phyloP scores from a whole-genome alignment of 1,140 invertebrate genomes.

The Andrena cerasifolii region DNA sequence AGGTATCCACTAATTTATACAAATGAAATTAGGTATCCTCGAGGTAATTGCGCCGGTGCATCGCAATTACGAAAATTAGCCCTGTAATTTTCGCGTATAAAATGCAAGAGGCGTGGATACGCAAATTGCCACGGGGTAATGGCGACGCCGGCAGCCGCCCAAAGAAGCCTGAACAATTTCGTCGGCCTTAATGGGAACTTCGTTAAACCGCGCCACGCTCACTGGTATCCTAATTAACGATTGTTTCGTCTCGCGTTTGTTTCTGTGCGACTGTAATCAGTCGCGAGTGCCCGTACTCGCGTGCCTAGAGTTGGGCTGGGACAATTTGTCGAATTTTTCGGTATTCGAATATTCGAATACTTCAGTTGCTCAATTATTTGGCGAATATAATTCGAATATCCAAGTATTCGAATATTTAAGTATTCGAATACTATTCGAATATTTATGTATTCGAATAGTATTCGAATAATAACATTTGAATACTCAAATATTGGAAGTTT shows the following conservation, averaged over 20 bases:
- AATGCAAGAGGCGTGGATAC: not conserved
- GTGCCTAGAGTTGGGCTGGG: no score
- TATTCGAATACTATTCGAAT: no score
- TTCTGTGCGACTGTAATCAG: not conserved
- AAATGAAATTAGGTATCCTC: not conserved
- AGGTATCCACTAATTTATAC: not conserved
- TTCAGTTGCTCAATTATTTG: no score
- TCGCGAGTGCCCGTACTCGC: no score
- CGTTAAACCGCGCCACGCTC: not conserved
- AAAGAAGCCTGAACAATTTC: constrained; percentile 25
- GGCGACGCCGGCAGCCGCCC: constrained; percentile 7
- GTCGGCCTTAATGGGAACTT: not conserved
- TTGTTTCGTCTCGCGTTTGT: not conserved
- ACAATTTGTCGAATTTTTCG: no score
- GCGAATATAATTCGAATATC: no score
- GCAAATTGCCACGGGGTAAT: constrained; percentile 37
- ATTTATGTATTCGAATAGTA: no score
- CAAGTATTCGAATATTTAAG: no score
- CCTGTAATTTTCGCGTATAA: constrained; percentile 23
- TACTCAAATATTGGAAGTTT: no score
- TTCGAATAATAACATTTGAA: no score
- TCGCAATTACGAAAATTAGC: constrained; percentile 18
- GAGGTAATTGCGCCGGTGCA: not conserved
- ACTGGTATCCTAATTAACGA: constrained; percentile 13
- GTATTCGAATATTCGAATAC: no score